Evolutionary conservation across 2,888 invertebrate species (phyloP).

Genomic region (Agriotes lineatus): DNA sequence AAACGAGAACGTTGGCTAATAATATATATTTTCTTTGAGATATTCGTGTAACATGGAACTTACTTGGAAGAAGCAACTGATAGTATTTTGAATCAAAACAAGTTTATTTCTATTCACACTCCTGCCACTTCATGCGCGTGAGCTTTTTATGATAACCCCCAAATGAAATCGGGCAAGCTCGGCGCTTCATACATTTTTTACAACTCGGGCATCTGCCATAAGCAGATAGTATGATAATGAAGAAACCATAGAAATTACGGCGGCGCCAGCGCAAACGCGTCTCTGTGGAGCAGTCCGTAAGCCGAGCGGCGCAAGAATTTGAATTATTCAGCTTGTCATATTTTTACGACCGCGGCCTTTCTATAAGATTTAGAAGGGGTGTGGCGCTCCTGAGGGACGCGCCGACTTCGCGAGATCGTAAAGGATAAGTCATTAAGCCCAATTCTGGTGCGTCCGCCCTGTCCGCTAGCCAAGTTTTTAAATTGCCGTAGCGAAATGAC

Average conservation of each 20-base stretch:
- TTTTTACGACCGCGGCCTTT: slow-evolving; percentile 53
- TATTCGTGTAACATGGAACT: too few relatives aligned
- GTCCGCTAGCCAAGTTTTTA: slow-evolving; percentile 47
- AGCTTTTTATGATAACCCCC: slow-evolving; percentile 31
- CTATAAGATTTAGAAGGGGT: slow-evolving; percentile 57
- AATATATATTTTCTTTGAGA: too few relatives aligned
- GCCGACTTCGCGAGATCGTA: slow-evolving; percentile 51
- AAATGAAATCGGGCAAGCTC: slow-evolving; percentile 25
- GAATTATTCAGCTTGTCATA: slow-evolving; percentile 59
- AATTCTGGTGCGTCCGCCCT: slow-evolving; percentile 27
- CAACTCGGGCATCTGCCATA: slow-evolving; percentile 35
- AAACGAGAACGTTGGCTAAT: too few relatives aligned
- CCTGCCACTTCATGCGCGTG: slow-evolving; percentile 1
- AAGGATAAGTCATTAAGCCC: slow-evolving; percentile 49
- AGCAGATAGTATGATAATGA: slow-evolving; percentile 49
- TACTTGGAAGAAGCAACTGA: too few relatives aligned
- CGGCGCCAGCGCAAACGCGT: slow-evolving; percentile 28
- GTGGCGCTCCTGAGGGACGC: slow-evolving; percentile 48
- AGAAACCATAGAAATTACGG: slow-evolving; percentile 47
- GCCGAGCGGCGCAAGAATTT: slow-evolving; percentile 39
- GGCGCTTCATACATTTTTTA: slow-evolving; percentile 35
- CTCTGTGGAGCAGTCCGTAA: slow-evolving; percentile 29
- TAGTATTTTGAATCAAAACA: not conserved
- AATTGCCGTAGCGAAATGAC: slow-evolving; percentile 53
- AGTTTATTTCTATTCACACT: not conserved